These are phyloP conservation scores for Rhingia rostrata DNA, from an alignment of 2,888 invertebrate genomes.

Conservation along the genomic window DNA sequence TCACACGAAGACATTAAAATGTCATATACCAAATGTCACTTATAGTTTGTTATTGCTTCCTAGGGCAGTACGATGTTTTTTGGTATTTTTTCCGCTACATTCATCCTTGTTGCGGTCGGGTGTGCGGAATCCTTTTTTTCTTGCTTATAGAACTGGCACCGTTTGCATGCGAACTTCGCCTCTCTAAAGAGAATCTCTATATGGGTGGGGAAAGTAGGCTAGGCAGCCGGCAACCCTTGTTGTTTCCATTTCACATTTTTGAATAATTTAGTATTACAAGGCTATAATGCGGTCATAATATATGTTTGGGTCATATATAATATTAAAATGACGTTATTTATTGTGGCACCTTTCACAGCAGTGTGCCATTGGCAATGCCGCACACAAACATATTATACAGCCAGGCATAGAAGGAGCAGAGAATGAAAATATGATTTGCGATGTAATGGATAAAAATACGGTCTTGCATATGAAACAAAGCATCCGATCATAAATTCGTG, in stretches of 20 bases:
- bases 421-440: conserved; percentile 76
- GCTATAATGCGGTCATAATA: conserved; percentile 76
- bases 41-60: conserved; percentile 14
- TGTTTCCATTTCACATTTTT: conserved; percentile 73
- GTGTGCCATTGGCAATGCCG: conserved; percentile 24
- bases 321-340: conserved; percentile 78
- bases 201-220: conserved; percentile 5
- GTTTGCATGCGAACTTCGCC: conserved; percentile 56
- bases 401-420: conserved; percentile 25
- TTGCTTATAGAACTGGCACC: neutral
- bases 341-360: conserved; percentile 76
- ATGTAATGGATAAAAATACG: conserved; percentile 76
- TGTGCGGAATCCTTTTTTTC: conserved; percentile 43
- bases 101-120: conserved; percentile 31
- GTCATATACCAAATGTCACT: conserved; percentile 71
- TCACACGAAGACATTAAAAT: conserved; percentile 71
- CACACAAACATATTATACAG: conserved; percentile 3
- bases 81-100: conserved; percentile 69
- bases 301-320: conserved; percentile 75
- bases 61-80: conserved; percentile 13
- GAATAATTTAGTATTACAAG: conserved; percentile 75
- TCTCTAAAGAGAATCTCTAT: conserved; percentile 18
- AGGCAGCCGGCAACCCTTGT: conserved; percentile 60
- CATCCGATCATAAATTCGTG: conserved; percentile 68
- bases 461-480: conserved; percentile 75